Evolutionary conservation across 1,140 invertebrate genomes (phyloP).

Genomic region (Harpegnathos saltator): DNA sequence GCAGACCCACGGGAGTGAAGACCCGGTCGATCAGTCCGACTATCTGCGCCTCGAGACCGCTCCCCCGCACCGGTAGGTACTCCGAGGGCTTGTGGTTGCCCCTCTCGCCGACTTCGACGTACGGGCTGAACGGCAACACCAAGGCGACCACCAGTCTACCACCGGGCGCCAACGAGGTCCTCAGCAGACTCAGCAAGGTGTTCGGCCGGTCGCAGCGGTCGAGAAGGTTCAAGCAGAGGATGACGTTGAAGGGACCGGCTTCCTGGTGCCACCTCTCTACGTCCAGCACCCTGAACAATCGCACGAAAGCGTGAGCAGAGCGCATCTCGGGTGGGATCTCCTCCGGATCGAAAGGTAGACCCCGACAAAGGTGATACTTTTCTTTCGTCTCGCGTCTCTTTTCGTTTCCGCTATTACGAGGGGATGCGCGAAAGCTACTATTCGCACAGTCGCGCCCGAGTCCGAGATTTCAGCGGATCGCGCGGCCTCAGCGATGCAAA

Average conservation of each 20-base stretch:
- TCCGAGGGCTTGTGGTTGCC: constrained; percentile 91
- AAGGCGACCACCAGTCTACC: constrained; percentile 93
- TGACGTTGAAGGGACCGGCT: constrained; percentile 90
- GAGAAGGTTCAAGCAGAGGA: constrained; percentile 95
- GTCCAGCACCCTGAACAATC: constrained; percentile 90
- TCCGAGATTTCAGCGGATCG: background rate
- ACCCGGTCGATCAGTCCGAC: constrained; percentile 90
- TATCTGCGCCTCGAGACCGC: constrained; percentile 93
- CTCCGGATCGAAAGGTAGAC: background rate
- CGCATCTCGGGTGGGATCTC: background rate
- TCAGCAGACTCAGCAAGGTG: constrained; percentile 90
- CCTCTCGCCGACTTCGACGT: constrained; percentile 92
- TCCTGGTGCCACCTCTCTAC: constrained; percentile 90
- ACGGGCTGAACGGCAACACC: constrained; percentile 95
- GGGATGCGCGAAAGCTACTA: background rate
- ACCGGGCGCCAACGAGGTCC: constrained; percentile 87
- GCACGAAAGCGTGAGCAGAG: background rate
- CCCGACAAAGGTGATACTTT: too few relatives aligned
- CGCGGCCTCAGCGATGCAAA: background rate
- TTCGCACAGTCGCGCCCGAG: constrained; percentile 14
- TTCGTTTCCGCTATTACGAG: too few relatives aligned
- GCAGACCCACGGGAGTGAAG: constrained; percentile 90
- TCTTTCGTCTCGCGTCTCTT: too few relatives aligned
- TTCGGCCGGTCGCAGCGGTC: constrained; percentile 95
- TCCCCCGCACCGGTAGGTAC: constrained; percentile 89